Percentiles rank a stretch among this genome's conserved stretches.
phyloP scores from a whole-genome alignment of 2,113 vertebrate species.

The Bagarius yarrelli region DNA sequence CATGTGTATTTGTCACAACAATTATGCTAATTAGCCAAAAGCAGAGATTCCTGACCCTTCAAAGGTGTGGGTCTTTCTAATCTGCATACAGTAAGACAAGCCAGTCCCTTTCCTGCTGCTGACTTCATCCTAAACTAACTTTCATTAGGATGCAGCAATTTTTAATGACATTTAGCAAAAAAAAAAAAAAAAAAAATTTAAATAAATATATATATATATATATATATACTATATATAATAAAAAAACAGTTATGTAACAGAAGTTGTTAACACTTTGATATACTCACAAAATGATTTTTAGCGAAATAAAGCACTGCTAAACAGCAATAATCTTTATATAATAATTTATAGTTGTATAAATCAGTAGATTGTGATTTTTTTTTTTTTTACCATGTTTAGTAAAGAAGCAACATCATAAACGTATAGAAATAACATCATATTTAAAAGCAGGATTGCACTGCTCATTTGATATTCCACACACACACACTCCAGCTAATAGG shows the following conservation, averaged over 20 bases:
- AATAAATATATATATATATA: neutral
- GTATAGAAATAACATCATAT: neutral
- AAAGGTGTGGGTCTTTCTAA: constrained; percentile 54
- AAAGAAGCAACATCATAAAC: neutral
- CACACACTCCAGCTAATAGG: neutral
- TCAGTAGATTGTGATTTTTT: too few relatives aligned
- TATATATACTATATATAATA: too few relatives aligned
- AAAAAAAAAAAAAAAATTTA: too few relatives aligned
- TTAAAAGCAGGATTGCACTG: neutral
- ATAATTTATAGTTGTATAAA: too few relatives aligned
- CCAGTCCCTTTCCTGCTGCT: constrained; percentile 36
- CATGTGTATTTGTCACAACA: constrained; percentile 65
- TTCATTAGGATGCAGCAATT: constrained; percentile 42
- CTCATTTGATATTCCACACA: neutral
- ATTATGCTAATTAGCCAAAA: constrained; percentile 63
- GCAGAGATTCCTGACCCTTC: constrained; percentile 60
- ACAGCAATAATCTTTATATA: too few relatives aligned
- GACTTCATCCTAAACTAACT: constrained; percentile 41
- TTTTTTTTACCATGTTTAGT: neutral
- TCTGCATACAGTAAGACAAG: constrained; percentile 54
- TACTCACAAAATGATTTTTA: neutral
- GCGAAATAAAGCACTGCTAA: too few relatives aligned
- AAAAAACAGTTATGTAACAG: neutral
- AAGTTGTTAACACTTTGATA: neutral
- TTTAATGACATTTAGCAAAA: constrained; percentile 3